Evolutionary conservation across 1,140 invertebrate species (phyloP).

Genomic region (Drosophila truncata): DNA sequence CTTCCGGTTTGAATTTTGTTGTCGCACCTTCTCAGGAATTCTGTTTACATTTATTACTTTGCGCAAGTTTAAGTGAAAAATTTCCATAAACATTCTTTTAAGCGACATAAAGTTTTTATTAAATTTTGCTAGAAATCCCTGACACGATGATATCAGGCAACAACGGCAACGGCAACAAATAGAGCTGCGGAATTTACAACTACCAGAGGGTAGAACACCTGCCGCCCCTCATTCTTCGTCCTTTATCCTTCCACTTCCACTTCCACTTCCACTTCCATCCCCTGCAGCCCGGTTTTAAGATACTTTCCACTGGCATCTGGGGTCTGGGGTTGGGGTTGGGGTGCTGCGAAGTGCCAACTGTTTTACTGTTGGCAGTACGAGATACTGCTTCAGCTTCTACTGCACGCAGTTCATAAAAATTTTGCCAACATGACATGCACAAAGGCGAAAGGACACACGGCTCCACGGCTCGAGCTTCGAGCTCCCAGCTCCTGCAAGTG

Average conservation of each 20-base stretch:
- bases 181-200: constrained; percentile 81
- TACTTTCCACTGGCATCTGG: constrained; percentile 37
- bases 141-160: constrained; percentile 65
- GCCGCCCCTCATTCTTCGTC: not conserved
- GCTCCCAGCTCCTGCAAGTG: constrained; percentile 9
- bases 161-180: constrained; percentile 67
- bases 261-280: not conserved
- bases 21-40: constrained; percentile 85
- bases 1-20: constrained; percentile 74
- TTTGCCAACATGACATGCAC: constrained; percentile 82
- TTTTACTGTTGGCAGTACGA: constrained; percentile 52
- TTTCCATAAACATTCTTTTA: constrained; percentile 85
- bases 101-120: constrained; percentile 85
- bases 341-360: constrained; percentile 39
- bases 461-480: constrained; percentile 10
- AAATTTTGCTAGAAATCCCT: constrained; percentile 82
- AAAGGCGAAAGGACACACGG: constrained; percentile 78
- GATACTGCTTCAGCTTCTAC: constrained; percentile 39
- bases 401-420: constrained; percentile 83
- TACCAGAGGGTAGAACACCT: constrained; percentile 48
- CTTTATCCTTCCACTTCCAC: constrained; percentile 5
- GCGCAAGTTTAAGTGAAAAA: constrained; percentile 85
- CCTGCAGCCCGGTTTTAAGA: constrained; percentile 47
- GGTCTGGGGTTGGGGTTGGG: not conserved
- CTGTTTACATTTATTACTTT: constrained; percentile 85